Evolutionary conservation across 2,113 vertebrate species (phyloP), one percentile per base, ranked within the genome.

Genomic region (Macquaria ambigua): DNA sequence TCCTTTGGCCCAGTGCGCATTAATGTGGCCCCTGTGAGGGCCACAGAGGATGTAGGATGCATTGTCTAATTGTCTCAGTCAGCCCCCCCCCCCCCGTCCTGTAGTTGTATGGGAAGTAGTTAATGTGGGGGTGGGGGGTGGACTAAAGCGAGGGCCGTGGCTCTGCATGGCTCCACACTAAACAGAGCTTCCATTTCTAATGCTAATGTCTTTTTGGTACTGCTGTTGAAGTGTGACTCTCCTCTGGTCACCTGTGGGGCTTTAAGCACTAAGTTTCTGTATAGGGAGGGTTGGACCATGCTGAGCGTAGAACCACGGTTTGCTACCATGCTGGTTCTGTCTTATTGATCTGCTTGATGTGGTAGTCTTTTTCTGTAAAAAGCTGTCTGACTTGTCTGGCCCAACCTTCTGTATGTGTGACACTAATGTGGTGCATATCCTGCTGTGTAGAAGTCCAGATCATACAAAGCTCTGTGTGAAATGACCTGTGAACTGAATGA

Each of bases 401-500:
- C 69, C n/a, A 39, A 25, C 67, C 31, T 31, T 81, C 79, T 81
- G 78, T 83, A 59, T 74, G 70, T 79, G 67, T 91, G 84, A 87
- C 84, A 82, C 68, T 78, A 53, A 63, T 52, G 87, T 80, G 78
- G 78, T 83, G 80, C 81, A 76, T 83, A 83, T 88, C 58, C 56
- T 84, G 56, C 70, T 71, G 12, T 91, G 48, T 85, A 79, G 64
- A 78, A 90, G 77, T 88, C 15, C 39, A 82, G 61, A 83, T 77
- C 55, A 74, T 76, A 79, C 81, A 79, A 73, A 79, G 37, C 62
- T 88, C 76, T 90, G 77, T 95, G 89, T 95, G 79, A 91, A 91
- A 83, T 93, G 31, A 92, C 84, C 77, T 94, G 92, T 95, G 88
- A 92, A 92, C 87, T 92, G 28, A 90, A 93, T 92, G 70, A 95